Conservation (phyloP, 2,113 vertebrate genomes). For the Tympanuchus pallidicinctus region DNA sequence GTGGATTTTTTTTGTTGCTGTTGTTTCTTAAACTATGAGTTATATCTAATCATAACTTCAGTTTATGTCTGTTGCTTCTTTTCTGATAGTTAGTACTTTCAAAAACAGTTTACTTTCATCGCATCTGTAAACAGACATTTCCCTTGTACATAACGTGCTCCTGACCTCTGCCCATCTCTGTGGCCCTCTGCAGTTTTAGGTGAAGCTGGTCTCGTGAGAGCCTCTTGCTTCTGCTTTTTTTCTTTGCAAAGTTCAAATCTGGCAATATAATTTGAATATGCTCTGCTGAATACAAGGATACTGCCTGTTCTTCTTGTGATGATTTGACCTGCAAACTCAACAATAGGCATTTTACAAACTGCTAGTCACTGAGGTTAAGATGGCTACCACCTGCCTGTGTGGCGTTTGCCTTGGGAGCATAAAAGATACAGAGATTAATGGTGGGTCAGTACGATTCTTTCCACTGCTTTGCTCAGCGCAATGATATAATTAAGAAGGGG, state of each 20-base stretch:
- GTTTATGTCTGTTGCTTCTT: neutral
- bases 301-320: constrained; percentile 2
- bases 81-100: neutral
- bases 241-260: neutral
- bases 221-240: neutral
- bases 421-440: neutral
- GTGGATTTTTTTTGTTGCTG: neutral
- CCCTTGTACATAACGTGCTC: neutral
- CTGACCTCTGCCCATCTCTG: neutral
- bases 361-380: constrained; percentile 2
- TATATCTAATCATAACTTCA: neutral
- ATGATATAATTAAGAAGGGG: neutral
- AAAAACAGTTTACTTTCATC: neutral
- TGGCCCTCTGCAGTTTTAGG: neutral
- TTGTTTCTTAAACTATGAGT: neutral
- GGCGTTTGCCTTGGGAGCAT: constrained; percentile 16
- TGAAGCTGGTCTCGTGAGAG: neutral
- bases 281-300: neutral
- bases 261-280: neutral
- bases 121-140: neutral
- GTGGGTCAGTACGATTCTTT: neutral
- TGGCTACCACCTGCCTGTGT: neutral
- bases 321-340: constrained; percentile 1
- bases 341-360: constrained; percentile 26
- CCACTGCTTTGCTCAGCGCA: neutral